phyloP scores from a whole-genome alignment of 2,797 vertebrate genomes.

The Ficedula albicollis region DNA sequence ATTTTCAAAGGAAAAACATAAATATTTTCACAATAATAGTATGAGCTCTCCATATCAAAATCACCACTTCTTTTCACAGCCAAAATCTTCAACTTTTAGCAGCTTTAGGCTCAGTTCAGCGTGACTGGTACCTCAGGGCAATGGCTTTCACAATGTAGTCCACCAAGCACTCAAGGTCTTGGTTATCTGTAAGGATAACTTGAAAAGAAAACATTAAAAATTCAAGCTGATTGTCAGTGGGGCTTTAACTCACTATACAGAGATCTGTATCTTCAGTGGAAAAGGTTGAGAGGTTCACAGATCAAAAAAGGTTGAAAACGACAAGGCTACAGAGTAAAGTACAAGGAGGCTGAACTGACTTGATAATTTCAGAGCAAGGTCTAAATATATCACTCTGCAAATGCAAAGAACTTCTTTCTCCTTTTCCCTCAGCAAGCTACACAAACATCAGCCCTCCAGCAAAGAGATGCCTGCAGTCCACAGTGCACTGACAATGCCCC shows the following conservation, averaged over 20 bases:
- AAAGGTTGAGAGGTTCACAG: conserved; percentile 1
- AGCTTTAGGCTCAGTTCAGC: not conserved
- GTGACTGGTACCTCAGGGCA: not conserved
- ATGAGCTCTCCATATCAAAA: not conserved
- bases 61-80: not conserved
- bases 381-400: not conserved
- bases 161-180: not conserved
- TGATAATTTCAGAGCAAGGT: not conserved
- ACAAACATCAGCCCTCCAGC: not conserved
- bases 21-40: not conserved
- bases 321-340: not conserved
- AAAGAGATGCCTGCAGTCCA: not conserved
- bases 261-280: not conserved
- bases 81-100: not conserved
- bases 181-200: not conserved
- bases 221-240: conserved; percentile 3
- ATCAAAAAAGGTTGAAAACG: conserved; percentile 6
- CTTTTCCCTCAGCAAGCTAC: not conserved
- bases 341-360: not conserved
- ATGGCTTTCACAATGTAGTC: not conserved
- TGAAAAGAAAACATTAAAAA: conserved; percentile 39
- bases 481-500: not conserved
- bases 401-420: not conserved
- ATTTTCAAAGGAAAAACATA: not conserved
- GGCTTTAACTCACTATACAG: not conserved